Percentiles rank a stretch among this genome's conserved stretches.
phyloP scores from a whole-genome alignment of 1,140 invertebrate species.

The Microplitis mediator region DNA sequence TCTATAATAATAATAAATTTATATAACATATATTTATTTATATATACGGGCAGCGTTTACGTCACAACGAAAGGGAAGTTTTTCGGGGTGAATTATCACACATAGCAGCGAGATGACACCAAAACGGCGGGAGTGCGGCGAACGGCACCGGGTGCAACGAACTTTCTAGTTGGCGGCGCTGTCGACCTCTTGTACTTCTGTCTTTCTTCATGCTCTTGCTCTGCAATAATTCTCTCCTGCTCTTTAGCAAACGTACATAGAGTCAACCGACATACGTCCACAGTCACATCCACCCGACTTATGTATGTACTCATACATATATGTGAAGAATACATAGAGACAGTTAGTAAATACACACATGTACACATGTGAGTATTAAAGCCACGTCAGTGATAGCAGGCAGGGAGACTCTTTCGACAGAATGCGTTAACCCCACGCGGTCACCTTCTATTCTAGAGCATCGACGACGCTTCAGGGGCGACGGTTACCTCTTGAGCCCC shows the following conservation, averaged over 20 bases:
- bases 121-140: constrained; percentile 43
- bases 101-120: constrained; percentile 1
- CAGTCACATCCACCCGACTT: not conserved
- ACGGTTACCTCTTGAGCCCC: constrained; percentile 1
- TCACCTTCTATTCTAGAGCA: constrained; percentile 50
- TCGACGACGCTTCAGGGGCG: constrained; percentile 9
- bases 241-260: not conserved
- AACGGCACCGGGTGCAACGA: constrained; percentile 57
- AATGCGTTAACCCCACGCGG: constrained; percentile 42
- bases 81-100: constrained; percentile 6
- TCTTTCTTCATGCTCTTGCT: constrained; percentile 23
- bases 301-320: not conserved
- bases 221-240: constrained; percentile 19
- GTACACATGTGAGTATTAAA: too few species aligned
- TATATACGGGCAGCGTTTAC: not conserved
- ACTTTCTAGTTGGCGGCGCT: constrained; percentile 37
- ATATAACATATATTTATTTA: not conserved
- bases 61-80: constrained; percentile 6
- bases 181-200: constrained; percentile 15
- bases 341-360: not conserved
- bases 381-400: not conserved
- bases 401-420: constrained; percentile 28
- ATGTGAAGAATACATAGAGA: not conserved
- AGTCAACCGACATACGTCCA: not conserved
- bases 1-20: too few species aligned